phyloP scores from a whole-genome alignment of 2,113 vertebrate species.

The Perca flavescens region DNA sequence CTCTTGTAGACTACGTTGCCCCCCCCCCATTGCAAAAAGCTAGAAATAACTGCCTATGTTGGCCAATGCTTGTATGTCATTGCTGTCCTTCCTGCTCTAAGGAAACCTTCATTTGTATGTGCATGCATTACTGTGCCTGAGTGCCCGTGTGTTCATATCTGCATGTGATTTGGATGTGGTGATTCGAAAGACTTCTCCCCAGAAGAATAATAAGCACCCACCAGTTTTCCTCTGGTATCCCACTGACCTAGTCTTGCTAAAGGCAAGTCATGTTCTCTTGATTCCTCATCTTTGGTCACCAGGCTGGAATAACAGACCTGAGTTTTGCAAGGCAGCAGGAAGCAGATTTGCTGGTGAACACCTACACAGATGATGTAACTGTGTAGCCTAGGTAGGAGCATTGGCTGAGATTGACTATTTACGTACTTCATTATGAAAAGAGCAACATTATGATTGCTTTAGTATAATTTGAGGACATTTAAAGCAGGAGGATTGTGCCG shows the following conservation, averaged over 20 bases:
- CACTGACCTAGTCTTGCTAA: constrained; percentile 23
- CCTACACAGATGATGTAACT: constrained; percentile 73
- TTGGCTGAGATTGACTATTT: constrained; percentile 49
- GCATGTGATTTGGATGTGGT: constrained; percentile 9
- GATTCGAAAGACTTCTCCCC: neutral
- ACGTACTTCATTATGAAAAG: constrained; percentile 47
- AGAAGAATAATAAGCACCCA: constrained; percentile 22
- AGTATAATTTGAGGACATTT: constrained; percentile 20
- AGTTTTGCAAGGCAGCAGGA: constrained; percentile 34
- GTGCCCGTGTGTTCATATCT: neutral
- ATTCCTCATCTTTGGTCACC: constrained; percentile 21
- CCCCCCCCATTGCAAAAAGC: neutral
- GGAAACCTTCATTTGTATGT: constrained; percentile 15
- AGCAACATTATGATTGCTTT: constrained; percentile 40
- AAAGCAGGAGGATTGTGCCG: neutral
- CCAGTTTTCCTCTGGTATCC: constrained; percentile 6
- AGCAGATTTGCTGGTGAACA: constrained; percentile 59
- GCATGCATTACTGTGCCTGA: constrained; percentile 7
- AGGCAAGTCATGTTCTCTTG: constrained; percentile 45
- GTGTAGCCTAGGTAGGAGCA: constrained; percentile 59
- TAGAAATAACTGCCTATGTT: neutral
- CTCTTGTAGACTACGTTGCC: neutral
- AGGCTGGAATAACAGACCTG: constrained; percentile 40
- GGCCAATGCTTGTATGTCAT: neutral
- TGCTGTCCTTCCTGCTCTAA: neutral